phyloP scores from a whole-genome alignment of 1,140 invertebrate species.

The Bathynomus jamesi region DNA sequence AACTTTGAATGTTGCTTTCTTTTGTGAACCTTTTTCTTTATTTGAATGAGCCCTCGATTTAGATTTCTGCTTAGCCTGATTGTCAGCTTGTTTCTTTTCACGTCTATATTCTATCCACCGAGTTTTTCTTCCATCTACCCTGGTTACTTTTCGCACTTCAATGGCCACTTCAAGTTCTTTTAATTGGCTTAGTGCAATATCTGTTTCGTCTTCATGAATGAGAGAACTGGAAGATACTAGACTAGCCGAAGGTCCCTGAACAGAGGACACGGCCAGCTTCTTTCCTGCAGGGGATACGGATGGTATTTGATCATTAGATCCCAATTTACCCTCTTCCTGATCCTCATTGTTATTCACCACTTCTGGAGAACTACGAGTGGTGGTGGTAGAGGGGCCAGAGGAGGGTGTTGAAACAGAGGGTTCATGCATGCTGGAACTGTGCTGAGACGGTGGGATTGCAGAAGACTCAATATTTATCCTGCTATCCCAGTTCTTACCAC shows the following conservation, averaged over 20 bases:
- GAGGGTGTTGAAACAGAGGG: not conserved
- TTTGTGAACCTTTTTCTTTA: not conserved
- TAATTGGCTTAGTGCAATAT: conserved; percentile 21
- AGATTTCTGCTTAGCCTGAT: not conserved
- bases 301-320: not conserved
- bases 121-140: conserved; percentile 31
- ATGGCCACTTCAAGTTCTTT: conserved; percentile 33
- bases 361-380: no score
- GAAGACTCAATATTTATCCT: not conserved
- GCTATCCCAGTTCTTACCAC: not conserved
- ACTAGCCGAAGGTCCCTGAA: not conserved
- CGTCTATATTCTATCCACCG: conserved; percentile 35
- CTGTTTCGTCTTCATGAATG: not conserved
- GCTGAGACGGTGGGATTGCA: not conserved
- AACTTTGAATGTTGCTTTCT: conserved; percentile 8
- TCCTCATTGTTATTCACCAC: not conserved
- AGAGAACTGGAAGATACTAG: not conserved
- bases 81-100: conserved; percentile 2
- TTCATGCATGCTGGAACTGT: not conserved
- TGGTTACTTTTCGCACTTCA: conserved; percentile 27
- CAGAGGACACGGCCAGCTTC: not conserved
- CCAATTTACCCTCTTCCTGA: not conserved
- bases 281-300: not conserved
- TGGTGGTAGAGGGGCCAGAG: not conserved
- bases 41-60: not conserved